A percentile compares a stretch with the other conserved stretches of the same genome.
Conservation (phyloP, 2,113 vertebrate species). For the Spheniscus mendiculus region DNA sequence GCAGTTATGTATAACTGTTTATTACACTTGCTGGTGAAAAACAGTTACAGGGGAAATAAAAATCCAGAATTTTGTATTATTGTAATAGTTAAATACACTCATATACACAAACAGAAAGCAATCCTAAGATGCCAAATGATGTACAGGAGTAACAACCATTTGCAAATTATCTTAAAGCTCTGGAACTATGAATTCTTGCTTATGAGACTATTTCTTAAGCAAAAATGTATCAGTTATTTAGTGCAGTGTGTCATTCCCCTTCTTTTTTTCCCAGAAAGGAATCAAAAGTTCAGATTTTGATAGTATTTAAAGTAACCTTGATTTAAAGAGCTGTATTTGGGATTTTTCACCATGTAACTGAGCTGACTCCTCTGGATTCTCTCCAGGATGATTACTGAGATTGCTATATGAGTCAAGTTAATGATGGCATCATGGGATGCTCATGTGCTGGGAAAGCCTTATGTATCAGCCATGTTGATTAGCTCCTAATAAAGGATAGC, state of each 20-base stretch:
- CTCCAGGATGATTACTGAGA: not conserved
- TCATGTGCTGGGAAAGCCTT: not conserved
- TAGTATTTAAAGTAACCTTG: not conserved
- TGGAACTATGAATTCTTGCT: not conserved
- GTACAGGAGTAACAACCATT: not conserved
- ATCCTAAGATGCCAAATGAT: not conserved
- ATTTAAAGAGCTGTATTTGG: not conserved
- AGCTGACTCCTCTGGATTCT: not conserved
- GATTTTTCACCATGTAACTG: not conserved
- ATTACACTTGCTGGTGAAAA: not conserved
- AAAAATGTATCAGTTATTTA: not conserved
- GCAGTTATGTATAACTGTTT: not conserved
- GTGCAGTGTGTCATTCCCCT: not conserved
- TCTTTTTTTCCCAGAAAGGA: not conserved
- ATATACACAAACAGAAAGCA: not conserved
- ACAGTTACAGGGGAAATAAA: not conserved
- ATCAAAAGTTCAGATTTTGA: not conserved
- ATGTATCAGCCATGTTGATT: not conserved
- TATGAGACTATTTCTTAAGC: not conserved
- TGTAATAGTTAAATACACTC: not conserved
- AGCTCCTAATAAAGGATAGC: not conserved
- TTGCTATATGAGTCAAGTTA: not conserved
- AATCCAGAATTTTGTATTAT: not conserved
- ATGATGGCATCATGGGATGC: not conserved
- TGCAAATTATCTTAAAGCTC: not conserved